These are phyloP conservation scores for Phrynocephalus forsythii DNA, from an alignment of 2,797 vertebrate species.

Conservation along the genomic window DNA sequence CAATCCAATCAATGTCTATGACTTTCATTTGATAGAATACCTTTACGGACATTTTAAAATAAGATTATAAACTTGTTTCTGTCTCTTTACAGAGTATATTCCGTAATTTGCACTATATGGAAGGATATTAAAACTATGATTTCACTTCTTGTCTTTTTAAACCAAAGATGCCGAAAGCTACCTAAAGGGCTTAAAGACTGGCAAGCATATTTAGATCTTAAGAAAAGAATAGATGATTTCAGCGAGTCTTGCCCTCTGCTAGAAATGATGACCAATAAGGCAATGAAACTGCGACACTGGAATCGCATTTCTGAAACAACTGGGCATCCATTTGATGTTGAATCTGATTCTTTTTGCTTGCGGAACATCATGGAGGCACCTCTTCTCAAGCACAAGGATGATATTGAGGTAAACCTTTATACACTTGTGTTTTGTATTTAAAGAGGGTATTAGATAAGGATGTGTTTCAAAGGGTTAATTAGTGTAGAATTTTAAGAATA, in stretches of 20 bases:
- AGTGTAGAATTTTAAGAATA: neutral
- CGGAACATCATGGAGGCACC: constrained; percentile 81
- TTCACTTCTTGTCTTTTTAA: neutral
- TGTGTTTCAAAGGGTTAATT: neutral
- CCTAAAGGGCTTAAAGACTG: constrained; percentile 81
- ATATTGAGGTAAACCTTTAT: constrained; percentile 75
- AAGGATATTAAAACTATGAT: too few relatives aligned
- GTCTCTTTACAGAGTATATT: neutral
- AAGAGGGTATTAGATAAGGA: neutral
- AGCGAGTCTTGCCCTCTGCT: constrained; percentile 78
- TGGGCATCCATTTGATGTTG: constrained; percentile 77
- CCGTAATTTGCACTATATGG: too few relatives aligned
- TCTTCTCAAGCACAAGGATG: constrained; percentile 79
- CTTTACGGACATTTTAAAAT: neutral
- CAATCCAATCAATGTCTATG: neutral
- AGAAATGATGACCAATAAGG: constrained; percentile 81
- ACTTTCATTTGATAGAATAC: neutral
- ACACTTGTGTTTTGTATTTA: constrained; percentile 9
- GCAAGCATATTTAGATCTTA: constrained; percentile 81
- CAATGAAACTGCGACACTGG: constrained; percentile 82
- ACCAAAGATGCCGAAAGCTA: constrained; percentile 76
- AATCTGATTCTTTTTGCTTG: constrained; percentile 79
- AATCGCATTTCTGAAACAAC: constrained; percentile 78
- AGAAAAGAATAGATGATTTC: constrained; percentile 81
- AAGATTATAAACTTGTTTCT: neutral